Percentiles rank a stretch among this genome's conserved stretches.
phyloP scores from a whole-genome alignment of 2,113 vertebrate genomes.

The Perccottus glenii region DNA sequence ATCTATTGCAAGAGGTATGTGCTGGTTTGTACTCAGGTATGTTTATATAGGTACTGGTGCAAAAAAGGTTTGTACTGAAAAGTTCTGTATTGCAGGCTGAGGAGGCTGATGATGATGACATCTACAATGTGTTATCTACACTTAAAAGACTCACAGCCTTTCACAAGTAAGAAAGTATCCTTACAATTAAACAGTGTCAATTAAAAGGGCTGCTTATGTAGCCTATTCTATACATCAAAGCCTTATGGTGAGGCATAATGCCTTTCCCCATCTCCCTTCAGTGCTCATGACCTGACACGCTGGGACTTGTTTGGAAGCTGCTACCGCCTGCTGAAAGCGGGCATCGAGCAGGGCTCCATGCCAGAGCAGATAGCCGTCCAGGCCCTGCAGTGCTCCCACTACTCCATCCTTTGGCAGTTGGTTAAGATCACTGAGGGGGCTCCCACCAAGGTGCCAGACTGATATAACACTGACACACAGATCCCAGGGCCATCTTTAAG shows the following conservation, averaged over 20 bases:
- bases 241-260: not conserved
- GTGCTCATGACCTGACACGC: slow-evolving; percentile 96
- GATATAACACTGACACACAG: not conserved
- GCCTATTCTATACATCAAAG: not conserved
- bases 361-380: slow-evolving; percentile 99
- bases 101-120: slow-evolving; percentile 97
- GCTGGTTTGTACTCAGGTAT: not conserved
- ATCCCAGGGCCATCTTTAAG: slow-evolving; percentile 9
- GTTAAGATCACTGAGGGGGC: slow-evolving; percentile 97
- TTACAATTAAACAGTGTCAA: too few species aligned
- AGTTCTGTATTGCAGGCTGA: slow-evolving; percentile 83
- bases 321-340: slow-evolving; percentile 95
- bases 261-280: slow-evolving; percentile 55
- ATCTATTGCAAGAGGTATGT: slow-evolving; percentile 92
- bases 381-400: slow-evolving; percentile 98
- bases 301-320: slow-evolving; percentile 99
- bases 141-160: slow-evolving; percentile 97
- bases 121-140: slow-evolving; percentile 97
- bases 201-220: too few species aligned
- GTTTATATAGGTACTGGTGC: not conserved
- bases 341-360: slow-evolving; percentile 99
- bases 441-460: slow-evolving; percentile 87
- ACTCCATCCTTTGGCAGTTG: slow-evolving; percentile 99
- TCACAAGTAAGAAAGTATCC: slow-evolving; percentile 88
- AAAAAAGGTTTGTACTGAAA: not conserved